Percentiles rank a stretch among this genome's conserved stretches.
Conservation (phyloP, 2,113 vertebrate species). For the Parus major region DNA sequence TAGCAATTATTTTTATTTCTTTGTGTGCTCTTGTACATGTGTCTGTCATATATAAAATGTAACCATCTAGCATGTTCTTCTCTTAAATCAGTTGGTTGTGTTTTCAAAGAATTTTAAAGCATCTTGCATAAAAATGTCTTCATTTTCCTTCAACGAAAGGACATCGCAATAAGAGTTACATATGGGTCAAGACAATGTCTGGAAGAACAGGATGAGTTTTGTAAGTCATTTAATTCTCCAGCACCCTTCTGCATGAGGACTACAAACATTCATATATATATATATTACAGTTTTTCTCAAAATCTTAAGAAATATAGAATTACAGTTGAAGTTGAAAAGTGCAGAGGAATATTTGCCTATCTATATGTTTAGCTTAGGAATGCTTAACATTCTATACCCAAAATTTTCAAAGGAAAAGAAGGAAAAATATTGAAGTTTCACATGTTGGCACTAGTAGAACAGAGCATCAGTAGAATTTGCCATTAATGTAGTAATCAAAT, state of each 20-base stretch:
- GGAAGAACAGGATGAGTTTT: not conserved
- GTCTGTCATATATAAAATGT: not conserved
- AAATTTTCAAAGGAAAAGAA: not conserved
- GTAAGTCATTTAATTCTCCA: not conserved
- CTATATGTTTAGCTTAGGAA: not conserved
- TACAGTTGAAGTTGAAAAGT: not conserved
- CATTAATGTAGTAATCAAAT: not conserved
- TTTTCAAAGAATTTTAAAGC: not conserved
- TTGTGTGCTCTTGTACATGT: not conserved
- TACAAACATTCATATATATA: not conserved
- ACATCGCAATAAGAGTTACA: fast-evolving
- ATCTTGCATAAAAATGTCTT: not conserved
- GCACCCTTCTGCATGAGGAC: not conserved
- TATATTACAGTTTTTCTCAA: not conserved
- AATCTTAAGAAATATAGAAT: not conserved
- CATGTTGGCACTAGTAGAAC: not conserved
- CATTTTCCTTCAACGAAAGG: not conserved
- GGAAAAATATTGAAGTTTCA: not conserved
- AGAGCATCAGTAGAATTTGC: not conserved
- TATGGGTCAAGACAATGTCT: not conserved
- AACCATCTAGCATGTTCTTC: not conserved
- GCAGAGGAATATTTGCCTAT: not conserved
- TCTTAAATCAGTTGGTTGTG: not conserved
- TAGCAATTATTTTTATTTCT: not conserved
- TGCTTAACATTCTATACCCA: not conserved